A percentile compares a stretch with the other conserved stretches of the same genome.
Evolutionary conservation across 1,140 invertebrate species (phyloP).

Genomic region (Fopius arisanus): DNA sequence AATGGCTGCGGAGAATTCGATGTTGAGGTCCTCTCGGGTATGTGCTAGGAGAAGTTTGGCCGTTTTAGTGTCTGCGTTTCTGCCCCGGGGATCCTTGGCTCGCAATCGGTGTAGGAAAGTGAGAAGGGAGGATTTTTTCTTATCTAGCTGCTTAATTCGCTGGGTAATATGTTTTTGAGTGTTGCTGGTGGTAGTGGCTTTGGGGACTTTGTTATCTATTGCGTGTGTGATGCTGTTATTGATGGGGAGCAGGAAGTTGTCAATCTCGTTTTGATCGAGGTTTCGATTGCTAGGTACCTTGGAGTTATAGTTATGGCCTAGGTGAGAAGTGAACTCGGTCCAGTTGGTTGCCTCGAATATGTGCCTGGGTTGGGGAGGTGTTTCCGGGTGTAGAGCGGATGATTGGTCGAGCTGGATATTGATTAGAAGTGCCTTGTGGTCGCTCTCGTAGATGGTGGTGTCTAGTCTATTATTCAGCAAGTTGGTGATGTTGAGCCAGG

Average conservation of each 20-base stretch:
- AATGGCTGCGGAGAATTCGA: constrained; percentile 21
- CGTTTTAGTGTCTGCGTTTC: not conserved
- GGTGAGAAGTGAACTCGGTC: constrained; percentile 21
- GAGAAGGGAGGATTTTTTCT: constrained; percentile 16
- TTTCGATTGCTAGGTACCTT: constrained; percentile 26
- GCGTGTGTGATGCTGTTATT: not conserved
- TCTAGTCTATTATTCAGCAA: not conserved
- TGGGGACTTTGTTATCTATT: constrained; percentile 27
- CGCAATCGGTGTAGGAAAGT: not conserved
- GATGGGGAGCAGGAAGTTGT: constrained; percentile 8
- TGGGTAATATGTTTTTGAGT: constrained; percentile 13
- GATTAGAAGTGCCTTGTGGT: constrained; percentile 7
- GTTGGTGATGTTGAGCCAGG: not conserved
- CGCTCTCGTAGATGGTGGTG: constrained; percentile 12
- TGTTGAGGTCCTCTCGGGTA: not conserved
- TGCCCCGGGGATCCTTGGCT: not conserved
- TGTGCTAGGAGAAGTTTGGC: not conserved
- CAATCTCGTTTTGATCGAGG: constrained; percentile 32
- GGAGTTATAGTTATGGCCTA: not conserved
- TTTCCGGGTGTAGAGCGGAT: not conserved
- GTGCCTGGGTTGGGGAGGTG: not conserved
- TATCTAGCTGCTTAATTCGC: constrained; percentile 26
- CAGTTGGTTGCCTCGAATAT: constrained; percentile 34
- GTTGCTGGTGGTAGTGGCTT: not conserved
- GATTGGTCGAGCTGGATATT: not conserved